Evolutionary conservation across 2,113 vertebrate genomes (phyloP).

Genomic region (Poeciliopsis turrubarensis): DNA sequence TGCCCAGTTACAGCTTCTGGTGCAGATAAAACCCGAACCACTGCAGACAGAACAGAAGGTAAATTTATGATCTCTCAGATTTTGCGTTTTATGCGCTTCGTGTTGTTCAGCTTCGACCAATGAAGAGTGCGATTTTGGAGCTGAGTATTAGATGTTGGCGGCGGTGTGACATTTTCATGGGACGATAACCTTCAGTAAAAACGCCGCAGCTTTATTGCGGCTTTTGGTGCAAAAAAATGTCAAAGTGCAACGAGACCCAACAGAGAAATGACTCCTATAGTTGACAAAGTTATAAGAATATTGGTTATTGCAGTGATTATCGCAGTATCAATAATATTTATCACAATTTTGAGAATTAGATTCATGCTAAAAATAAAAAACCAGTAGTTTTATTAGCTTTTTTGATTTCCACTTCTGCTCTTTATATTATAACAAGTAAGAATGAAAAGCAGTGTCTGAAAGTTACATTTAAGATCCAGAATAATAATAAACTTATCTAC

Average conservation of each 20-base stretch:
- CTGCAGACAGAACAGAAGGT: slow-evolving; percentile 9
- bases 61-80: not conserved
- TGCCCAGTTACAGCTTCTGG: slow-evolving; percentile 33
- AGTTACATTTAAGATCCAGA: not conserved
- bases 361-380: too few relatives aligned
- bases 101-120: not conserved
- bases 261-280: too few relatives aligned
- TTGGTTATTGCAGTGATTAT: too few relatives aligned
- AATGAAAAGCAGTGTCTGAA: not conserved
- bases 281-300: too few relatives aligned
- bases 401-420: not conserved
- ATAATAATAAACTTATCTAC: not conserved
- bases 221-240: not conserved
- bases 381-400: not conserved
- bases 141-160: too few relatives aligned
- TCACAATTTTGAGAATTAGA: too few relatives aligned
- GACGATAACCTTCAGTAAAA: not conserved
- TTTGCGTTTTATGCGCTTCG: not conserved
- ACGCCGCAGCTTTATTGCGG: not conserved
- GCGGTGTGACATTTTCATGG: too few relatives aligned
- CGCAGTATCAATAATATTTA: too few relatives aligned
- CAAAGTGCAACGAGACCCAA: not conserved
- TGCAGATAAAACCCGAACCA: slow-evolving; percentile 12
- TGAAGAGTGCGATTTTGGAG: not conserved
- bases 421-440: too few relatives aligned